Evolutionary conservation across 2,113 vertebrate genomes (phyloP), one percentile per base, ranked within the genome.

Genomic region (Takifugu bimaculatus): DNA sequence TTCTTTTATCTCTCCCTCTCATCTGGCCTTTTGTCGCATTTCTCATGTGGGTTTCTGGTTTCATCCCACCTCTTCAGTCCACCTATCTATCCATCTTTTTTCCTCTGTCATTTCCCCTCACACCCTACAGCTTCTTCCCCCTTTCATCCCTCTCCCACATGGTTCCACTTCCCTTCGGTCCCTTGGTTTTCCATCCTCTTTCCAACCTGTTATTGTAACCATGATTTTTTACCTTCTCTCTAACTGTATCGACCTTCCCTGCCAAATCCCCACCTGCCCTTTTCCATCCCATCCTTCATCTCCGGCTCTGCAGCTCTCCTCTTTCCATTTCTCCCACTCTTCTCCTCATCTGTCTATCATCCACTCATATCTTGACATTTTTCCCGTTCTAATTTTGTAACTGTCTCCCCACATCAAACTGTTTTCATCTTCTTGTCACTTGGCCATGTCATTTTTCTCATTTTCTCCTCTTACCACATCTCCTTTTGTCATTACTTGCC

Each of bases 381-480:
- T n/a, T 48, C 45, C 60, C 70, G 63, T 83, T 80, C 59, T 74
- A 53, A 77, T 85, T 58, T 75, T 63, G 45, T 53, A 68, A 26
- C 72, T 57, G 80, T 78, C 74, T 56, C 49, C 51, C 50, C 57
- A 67, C 72, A 74, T 78, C 80, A 61, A 52, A 56, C 72, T 2
- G 1, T 57, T 71, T 80, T 83, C 73, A 78, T 78, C 69, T 77
- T 15, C 11, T 60, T 71, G 66, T 78, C 78, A 75, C 50, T 69
- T 75, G 65, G 52, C 28, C 44, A 0, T 54, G 57, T 73, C 70
- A 52, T 77, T 65, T 75, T 58, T 77, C 59, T 69, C 77, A 69
- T 75, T 57, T 47, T 49, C 26, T 60, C 57, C 49, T 50, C 60
- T 14, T 20, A 45, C 27, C 32, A 53, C 43, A 47, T 26, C 20